A percentile compares a stretch with the other conserved stretches of the same genome.
Evolutionary conservation across 30 jellyfish, hydroid and myxozoan species (phyloP).

Genomic region (Mastigias papua): DNA sequence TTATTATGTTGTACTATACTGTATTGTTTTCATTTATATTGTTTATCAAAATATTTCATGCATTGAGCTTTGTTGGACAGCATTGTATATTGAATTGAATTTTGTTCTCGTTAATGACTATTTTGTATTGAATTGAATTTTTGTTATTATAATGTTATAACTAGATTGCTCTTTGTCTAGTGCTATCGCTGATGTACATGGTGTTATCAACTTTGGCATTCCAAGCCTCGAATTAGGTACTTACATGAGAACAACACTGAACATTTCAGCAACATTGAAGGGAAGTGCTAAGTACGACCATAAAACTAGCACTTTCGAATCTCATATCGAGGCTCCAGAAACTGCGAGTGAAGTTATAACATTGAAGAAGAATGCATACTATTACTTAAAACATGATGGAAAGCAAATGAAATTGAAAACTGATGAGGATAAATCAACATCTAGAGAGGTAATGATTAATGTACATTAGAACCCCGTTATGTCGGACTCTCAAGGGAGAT

Average conservation of each 20-base stretch:
- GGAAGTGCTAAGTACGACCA: conserved; percentile 43
- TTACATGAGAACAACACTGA: conserved; percentile 48
- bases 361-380: conserved; percentile 28
- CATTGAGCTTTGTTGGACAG: background rate
- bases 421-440: background rate
- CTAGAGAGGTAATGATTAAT: background rate
- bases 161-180: too few relatives aligned
- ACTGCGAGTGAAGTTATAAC: conserved; percentile 51
- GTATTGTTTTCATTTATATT: background rate
- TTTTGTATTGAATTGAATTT: too few relatives aligned
- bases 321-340: conserved; percentile 71
- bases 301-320: conserved; percentile 41
- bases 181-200: conserved; percentile 69
- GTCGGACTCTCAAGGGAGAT: too few relatives aligned
- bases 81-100: background rate
- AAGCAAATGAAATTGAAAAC: background rate
- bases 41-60: background rate
- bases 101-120: background rate
- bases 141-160: too few relatives aligned
- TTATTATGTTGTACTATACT: background rate
- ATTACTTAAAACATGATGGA: conserved; percentile 44
- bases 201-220: conserved; percentile 56
- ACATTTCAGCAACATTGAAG: conserved; percentile 45
- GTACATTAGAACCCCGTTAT: too few relatives aligned
- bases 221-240: conserved; percentile 73